phyloP scores from a whole-genome alignment of 2,888 invertebrate genomes.

The Sarcophaga subvicina region DNA sequence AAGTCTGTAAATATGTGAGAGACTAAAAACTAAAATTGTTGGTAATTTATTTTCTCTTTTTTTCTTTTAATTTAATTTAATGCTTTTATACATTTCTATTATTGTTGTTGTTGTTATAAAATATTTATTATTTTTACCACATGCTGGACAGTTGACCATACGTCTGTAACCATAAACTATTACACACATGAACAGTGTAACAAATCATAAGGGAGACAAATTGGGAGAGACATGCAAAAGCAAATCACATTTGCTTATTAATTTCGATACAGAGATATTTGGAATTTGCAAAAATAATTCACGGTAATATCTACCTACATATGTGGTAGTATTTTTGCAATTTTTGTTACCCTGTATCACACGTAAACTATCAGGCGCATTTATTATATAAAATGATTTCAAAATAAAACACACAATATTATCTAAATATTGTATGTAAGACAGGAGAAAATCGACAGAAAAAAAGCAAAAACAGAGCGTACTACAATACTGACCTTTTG shows the following conservation, averaged over 20 bases:
- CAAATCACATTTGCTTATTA: no score
- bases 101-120: constrained; percentile 56
- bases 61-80: constrained; percentile 68
- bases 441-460: background rate
- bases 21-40: constrained; percentile 50
- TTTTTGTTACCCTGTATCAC: background rate
- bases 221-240: no score
- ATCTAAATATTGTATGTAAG: no score
- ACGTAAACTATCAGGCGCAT: background rate
- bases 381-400: background rate
- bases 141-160: constrained; percentile 47
- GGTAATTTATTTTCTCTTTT: constrained; percentile 18
- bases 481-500: constrained; percentile 61
- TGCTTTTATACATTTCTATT: constrained; percentile 51
- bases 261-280: no score
- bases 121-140: constrained; percentile 67
- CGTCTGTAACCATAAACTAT: background rate
- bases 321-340: background rate
- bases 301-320: no score
- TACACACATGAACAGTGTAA: background rate
- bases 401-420: no score
- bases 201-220: constrained; percentile 6
- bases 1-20: background rate
- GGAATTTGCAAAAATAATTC: no score
- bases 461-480: constrained; percentile 10